Evolutionary conservation across 2,113 vertebrate genomes (phyloP), one percentile per base, ranked within the genome.

Genomic region (Triplophysa siluroides): DNA sequence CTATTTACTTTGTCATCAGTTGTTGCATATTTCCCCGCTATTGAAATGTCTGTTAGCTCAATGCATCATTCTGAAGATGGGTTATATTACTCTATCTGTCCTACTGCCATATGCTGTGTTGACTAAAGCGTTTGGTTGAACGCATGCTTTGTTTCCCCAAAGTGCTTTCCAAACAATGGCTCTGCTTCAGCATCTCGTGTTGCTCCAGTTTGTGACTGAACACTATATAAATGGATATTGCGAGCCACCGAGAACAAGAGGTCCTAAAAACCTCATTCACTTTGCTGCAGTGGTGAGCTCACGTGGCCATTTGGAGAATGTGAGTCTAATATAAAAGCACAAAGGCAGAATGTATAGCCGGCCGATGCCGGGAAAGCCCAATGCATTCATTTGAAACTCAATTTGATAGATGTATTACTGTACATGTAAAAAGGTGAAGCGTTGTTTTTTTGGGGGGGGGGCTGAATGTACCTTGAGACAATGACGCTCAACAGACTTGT

Each of bases 111-210:
- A 33, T 70, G 78, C 45, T 62, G 58, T 66, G 43, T 33, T 62
- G 54, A 23, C 29, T 21, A 75, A 74, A 66, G 66, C 43, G 23
- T 70, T 56, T 13, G 18, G 79, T 33, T 89, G 69, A 79, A 72
- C 54, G 74, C 68, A 10, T 60, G 83, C 79, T 88, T 78, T 83
- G 75, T 85, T 77, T 84, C 58, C 70, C 62, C 84, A 86, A 88
- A 88, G 86, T 85, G 83, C 80, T 85, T 79, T 80, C 76, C 78
- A 85, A 83, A 88, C 85, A 85, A 71, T 78, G 75, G 71, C 72
- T 81, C 23, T 87, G 82, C 86, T 85, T 87, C 66, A 86, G 79
- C 58, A 81, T 58, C 77, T 69, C 74, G 69, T 86, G 56, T 85
- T 81, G 85, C 83, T 86, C 81, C 79, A 88, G 61, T 33, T 67